phyloP scores from a whole-genome alignment of 1,140 invertebrate species.

The Periplaneta americana region DNA sequence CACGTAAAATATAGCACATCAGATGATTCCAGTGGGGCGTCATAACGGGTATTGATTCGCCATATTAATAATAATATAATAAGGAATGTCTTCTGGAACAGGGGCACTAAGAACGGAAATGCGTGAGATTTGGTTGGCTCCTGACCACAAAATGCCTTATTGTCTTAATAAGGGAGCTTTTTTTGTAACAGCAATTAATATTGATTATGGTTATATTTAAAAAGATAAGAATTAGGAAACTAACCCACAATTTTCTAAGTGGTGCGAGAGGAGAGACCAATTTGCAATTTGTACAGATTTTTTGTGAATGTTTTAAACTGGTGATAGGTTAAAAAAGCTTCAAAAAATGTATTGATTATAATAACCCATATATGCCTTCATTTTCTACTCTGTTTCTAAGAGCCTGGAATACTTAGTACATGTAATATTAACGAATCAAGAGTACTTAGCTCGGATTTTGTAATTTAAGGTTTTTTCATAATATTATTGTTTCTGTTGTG shows the following conservation, averaged over 20 bases:
- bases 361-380: constrained; percentile 16
- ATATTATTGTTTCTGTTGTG: not conserved
- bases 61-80: not conserved
- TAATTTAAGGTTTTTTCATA: constrained; percentile 14
- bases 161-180: constrained; percentile 5
- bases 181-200: not conserved
- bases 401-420: constrained; percentile 7
- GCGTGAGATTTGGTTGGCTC: not conserved
- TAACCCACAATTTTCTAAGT: constrained; percentile 5
- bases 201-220: not conserved
- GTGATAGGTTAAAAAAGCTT: constrained; percentile 14
- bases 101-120: not conserved
- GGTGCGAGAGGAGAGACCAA: not conserved
- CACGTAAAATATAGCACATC: not conserved
- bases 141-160: constrained; percentile 12
- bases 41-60: not conserved
- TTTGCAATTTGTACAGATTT: constrained; percentile 9
- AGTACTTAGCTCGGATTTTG: constrained; percentile 18
- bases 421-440: constrained; percentile 5
- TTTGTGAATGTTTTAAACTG: constrained; percentile 12
- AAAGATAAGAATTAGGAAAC: not conserved
- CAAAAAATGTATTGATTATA: constrained; percentile 3
- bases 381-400: constrained; percentile 15
- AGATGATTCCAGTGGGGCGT: not conserved
- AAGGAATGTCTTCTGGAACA: not conserved